These are phyloP conservation scores for Xiphophorus birchmanni DNA, from an alignment of 2,797 vertebrate genomes.

Conservation along the genomic window DNA sequence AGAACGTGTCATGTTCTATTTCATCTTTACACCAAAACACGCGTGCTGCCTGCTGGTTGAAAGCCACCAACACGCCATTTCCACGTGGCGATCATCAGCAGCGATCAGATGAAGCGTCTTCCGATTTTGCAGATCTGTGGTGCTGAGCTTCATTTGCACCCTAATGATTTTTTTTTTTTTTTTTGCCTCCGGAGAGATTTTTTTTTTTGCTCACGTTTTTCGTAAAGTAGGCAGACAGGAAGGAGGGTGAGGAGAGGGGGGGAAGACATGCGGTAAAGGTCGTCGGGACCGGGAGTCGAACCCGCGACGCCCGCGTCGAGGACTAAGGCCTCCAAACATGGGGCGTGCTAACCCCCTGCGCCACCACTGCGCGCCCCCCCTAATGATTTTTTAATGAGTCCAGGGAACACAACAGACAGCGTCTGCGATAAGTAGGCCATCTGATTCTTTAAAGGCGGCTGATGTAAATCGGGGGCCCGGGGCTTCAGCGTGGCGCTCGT, in stretches of 20 bases:
- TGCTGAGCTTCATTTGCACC: slow-evolving; percentile 46
- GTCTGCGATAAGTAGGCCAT: slow-evolving; percentile 64
- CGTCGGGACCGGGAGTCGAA: too few species aligned
- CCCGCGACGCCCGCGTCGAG: too few species aligned
- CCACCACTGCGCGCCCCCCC: too few species aligned
- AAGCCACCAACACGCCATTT: neutral
- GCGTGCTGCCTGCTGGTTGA: neutral
- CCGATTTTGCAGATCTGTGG: slow-evolving; percentile 17
- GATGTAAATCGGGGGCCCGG: slow-evolving; percentile 53
- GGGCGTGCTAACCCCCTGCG: too few species aligned
- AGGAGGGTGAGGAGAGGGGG: too few species aligned
- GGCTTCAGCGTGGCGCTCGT: slow-evolving; percentile 9
- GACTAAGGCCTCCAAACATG: too few species aligned
- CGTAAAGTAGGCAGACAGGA: too few species aligned
- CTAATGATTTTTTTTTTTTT: slow-evolving; percentile 55
- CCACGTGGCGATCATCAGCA: neutral
- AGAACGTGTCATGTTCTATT: neutral
- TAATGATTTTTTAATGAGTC: slow-evolving; percentile 65
- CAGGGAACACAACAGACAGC: slow-evolving; percentile 47
- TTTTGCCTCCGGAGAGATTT: too few species aligned
- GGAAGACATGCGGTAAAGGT: too few species aligned
- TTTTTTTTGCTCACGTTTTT: too few species aligned
- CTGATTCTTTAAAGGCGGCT: slow-evolving; percentile 62
- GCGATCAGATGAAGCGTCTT: neutral
- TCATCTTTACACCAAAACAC: neutral